Conservation (phyloP, 2,888 invertebrate species). For the Nephrotoma appendiculata region DNA sequence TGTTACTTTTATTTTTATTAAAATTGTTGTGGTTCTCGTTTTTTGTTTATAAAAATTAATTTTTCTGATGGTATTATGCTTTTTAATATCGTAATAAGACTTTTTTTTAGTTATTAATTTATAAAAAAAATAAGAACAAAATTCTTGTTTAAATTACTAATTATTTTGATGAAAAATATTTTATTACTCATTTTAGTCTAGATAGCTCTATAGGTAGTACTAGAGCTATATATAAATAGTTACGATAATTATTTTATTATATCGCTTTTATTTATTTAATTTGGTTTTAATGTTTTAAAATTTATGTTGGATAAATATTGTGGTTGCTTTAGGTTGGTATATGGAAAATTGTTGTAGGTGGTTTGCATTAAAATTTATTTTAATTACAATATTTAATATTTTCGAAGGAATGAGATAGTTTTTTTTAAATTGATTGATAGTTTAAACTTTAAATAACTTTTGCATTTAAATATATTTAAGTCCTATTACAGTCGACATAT, state of each 20-base stretch:
- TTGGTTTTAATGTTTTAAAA: too few relatives aligned
- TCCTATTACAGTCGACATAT: too few relatives aligned
- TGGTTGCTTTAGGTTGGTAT: background rate
- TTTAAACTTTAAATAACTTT: background rate
- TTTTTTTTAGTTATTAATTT: background rate
- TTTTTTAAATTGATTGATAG: too few relatives aligned
- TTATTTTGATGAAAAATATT: background rate
- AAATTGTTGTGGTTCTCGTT: background rate
- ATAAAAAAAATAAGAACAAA: background rate
- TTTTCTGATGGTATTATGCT: too few relatives aligned
- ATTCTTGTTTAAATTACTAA: background rate
- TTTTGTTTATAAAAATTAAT: background rate
- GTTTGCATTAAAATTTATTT: background rate
- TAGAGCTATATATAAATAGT: background rate
- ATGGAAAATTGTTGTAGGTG: background rate
- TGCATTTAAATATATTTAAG: background rate
- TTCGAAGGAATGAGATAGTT: too few relatives aligned
- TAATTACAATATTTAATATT: background rate
- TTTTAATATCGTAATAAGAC: too few relatives aligned
- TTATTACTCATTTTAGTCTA: background rate
- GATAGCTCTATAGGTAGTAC: background rate
- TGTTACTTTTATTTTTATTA: background rate
- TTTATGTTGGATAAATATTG: too few relatives aligned
- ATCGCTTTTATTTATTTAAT: too few relatives aligned
- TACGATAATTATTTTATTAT: too few relatives aligned